Percentiles rank a stretch among this genome's conserved stretches.
phyloP scores from a whole-genome alignment of 2,888 invertebrate genomes.

The Tenthredo scrophulariae region DNA sequence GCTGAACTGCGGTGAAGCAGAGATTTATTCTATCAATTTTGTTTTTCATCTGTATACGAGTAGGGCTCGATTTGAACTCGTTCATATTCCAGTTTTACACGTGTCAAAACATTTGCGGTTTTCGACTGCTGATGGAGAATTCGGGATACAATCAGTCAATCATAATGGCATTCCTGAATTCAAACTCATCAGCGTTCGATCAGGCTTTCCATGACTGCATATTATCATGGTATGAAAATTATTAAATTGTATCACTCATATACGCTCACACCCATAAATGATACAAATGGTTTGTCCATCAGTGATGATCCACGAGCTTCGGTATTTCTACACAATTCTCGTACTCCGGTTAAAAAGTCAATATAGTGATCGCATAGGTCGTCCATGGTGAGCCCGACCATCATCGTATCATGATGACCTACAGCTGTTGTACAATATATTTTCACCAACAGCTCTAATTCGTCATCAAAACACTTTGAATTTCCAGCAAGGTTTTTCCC shows the following conservation, averaged over 20 bases:
- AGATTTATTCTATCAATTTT: not conserved
- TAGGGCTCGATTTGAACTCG: not conserved
- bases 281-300: not conserved
- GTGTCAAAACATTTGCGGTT: conserved; percentile 24
- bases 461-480: no score
- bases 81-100: not conserved
- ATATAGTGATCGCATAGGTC: not conserved
- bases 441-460: no score
- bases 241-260: not conserved
- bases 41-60: not conserved
- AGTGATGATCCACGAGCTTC: not conserved
- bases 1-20: not conserved
- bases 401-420: not conserved
- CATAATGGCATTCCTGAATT: not conserved
- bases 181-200: not conserved
- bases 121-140: conserved; percentile 59
- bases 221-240: not conserved
- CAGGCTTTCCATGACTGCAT: not conserved
- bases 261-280: not conserved
- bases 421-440: no score
- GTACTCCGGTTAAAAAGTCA: not conserved
- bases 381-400: not conserved
- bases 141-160: not conserved
- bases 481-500: no score
- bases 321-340: not conserved